phyloP scores from a whole-genome alignment of 2,797 vertebrate species.

The Rhinichthys osculus region DNA sequence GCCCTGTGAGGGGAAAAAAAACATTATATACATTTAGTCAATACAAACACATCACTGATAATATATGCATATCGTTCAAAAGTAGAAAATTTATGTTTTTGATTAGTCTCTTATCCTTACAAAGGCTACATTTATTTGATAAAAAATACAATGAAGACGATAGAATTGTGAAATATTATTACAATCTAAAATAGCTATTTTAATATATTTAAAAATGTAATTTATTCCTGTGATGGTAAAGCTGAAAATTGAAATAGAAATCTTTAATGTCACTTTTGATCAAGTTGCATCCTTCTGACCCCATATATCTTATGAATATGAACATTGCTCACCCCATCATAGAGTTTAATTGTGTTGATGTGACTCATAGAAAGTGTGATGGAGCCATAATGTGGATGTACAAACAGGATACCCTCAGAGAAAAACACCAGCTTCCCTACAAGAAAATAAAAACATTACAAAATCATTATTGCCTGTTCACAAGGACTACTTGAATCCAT shows the following conservation, averaged over 20 bases:
- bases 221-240: not conserved
- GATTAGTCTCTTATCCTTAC: not conserved
- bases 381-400: conserved; percentile 84
- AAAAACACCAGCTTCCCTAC: conserved; percentile 92
- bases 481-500: not conserved
- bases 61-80: not conserved
- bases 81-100: not conserved
- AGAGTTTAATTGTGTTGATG: conserved; percentile 83
- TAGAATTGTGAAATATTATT: not conserved
- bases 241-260: not conserved
- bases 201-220: not conserved
- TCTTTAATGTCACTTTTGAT: not conserved
- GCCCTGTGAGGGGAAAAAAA: conserved; percentile 75
- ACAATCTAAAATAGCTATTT: not conserved
- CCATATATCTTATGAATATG: not conserved
- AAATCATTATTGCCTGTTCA: not conserved
- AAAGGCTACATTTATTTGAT: not conserved
- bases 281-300: not conserved
- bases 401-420: conserved; percentile 89
- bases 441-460: conserved; percentile 53
- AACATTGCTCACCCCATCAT: conserved; percentile 82
- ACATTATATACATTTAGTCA: conserved; percentile 28
- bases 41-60: not conserved
- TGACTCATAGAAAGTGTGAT: conserved; percentile 86
- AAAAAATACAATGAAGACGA: not conserved